Conservation (phyloP, 1,140 invertebrate species). For the Drosophila gunungcola region DNA sequence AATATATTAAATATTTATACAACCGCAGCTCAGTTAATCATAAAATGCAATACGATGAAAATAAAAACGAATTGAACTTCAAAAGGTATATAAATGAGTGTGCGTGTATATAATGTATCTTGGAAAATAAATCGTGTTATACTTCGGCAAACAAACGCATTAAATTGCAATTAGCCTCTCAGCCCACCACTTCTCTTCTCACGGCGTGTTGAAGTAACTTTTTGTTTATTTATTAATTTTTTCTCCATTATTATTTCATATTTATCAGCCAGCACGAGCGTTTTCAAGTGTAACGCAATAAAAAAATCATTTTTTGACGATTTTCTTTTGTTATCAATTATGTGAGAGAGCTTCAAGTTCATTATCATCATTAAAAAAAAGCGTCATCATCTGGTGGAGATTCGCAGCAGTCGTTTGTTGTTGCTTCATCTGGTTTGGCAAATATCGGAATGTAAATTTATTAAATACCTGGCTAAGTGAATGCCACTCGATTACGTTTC, state of each 20-base stretch:
- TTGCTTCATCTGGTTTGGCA: conserved; percentile 51
- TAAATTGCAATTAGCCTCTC: conserved; percentile 75
- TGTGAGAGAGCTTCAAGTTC: conserved; percentile 67
- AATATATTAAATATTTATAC: conserved; percentile 39
- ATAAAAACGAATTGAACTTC: conserved; percentile 37
- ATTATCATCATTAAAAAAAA: conserved; percentile 75
- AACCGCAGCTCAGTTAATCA: conserved; percentile 42
- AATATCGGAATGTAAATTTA: conserved; percentile 41
- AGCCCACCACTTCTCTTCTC: conserved; percentile 29
- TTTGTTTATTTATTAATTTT: conserved; percentile 74
- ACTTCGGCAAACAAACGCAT: conserved; percentile 72
- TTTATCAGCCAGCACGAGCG: conserved; percentile 56
- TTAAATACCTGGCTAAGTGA: conserved; percentile 58
- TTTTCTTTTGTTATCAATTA: conserved; percentile 75
- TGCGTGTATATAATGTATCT: conserved; percentile 27
- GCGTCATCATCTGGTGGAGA: conserved; percentile 39
- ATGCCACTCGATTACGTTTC: conserved; percentile 54
- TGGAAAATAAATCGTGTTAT: conserved; percentile 58
- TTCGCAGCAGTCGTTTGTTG: conserved; percentile 12
- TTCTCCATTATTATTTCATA: conserved; percentile 64
- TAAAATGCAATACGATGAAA: conserved; percentile 45
- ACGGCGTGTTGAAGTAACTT: conserved; percentile 30
- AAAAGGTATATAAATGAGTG: conserved; percentile 9
- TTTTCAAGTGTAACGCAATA: conserved; percentile 46
- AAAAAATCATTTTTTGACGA: conserved; percentile 44